These are phyloP conservation scores for Polietes domitor DNA, from an alignment of 2,888 invertebrate genomes.

Conservation along the genomic window DNA sequence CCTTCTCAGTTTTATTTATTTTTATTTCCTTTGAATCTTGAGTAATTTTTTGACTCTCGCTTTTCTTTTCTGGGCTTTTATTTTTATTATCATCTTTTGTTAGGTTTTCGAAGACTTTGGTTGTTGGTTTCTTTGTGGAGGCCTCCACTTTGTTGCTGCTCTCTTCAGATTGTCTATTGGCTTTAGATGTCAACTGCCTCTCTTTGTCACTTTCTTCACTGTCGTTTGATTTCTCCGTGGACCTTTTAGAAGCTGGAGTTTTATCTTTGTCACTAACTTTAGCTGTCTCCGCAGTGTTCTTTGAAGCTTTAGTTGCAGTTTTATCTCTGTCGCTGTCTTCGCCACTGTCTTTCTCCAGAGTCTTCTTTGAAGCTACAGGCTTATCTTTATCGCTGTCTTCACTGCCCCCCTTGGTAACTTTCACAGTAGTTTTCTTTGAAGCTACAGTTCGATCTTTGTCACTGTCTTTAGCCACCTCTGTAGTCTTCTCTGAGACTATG, in stretches of 20 bases:
- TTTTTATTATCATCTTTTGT: constrained; percentile 5
- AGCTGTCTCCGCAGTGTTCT: not conserved
- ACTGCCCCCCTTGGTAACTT: not conserved
- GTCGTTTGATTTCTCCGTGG: not conserved
- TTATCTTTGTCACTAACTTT: constrained; percentile 3
- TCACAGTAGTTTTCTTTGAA: not conserved
- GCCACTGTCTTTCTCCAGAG: no score
- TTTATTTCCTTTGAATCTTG: not conserved
- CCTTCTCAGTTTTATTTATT: constrained; percentile 8
- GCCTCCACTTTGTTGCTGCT: not conserved
- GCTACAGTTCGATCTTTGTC: no score
- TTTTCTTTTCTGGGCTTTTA: not conserved
- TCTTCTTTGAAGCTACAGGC: not conserved
- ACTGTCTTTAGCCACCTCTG: not conserved
- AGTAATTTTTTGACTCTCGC: not conserved
- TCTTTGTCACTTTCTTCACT: not conserved
- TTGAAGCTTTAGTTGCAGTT: no score
- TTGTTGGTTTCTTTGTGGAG: not conserved
- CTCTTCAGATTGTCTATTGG: not conserved
- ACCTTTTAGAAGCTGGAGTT: no score
- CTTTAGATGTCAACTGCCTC: not conserved
- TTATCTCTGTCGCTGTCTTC: constrained; percentile 6
- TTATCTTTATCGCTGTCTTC: not conserved
- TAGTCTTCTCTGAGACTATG: not conserved
- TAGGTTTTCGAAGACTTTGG: not conserved